phyloP scores from a whole-genome alignment of 2,113 vertebrate species.

The Heterochromis multidens region DNA sequence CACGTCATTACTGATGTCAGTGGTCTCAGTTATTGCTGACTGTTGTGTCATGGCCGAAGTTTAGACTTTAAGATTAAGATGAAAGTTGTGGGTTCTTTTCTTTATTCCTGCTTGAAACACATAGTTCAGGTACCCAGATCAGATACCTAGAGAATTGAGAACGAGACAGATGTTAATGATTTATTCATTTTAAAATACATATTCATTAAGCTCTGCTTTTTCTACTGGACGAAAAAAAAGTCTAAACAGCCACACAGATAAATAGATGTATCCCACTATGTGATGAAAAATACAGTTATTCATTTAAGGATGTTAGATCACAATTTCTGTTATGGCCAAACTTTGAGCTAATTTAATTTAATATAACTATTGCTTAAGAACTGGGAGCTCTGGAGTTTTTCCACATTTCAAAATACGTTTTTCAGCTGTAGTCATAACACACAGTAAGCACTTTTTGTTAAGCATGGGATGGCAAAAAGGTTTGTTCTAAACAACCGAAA shows the following conservation, averaged over 20 bases:
- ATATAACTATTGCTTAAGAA: not conserved
- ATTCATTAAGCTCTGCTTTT: not conserved
- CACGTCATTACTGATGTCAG: not conserved
- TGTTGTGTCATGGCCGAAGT: not conserved
- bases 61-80: not conserved
- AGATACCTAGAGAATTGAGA: not conserved
- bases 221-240: too few species aligned
- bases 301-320: too few species aligned
- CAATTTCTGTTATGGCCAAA: not conserved
- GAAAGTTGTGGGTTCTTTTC: not conserved
- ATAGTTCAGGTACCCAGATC: not conserved
- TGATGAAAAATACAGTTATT: too few species aligned
- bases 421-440: not conserved
- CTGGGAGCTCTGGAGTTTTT: not conserved
- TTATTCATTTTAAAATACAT: not conserved
- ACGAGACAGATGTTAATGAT: not conserved
- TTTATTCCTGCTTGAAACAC: not conserved
- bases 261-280: not conserved
- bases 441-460: not conserved
- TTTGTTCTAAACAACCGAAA: not conserved
- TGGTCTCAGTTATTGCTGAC: not conserved
- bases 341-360: not conserved
- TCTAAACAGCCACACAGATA: too few species aligned
- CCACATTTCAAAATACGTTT: not conserved
- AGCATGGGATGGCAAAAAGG: not conserved